Base-by-base conservation (phyloP, 1,140 invertebrate genomes). In the Tetragonula clypearis region DNA sequence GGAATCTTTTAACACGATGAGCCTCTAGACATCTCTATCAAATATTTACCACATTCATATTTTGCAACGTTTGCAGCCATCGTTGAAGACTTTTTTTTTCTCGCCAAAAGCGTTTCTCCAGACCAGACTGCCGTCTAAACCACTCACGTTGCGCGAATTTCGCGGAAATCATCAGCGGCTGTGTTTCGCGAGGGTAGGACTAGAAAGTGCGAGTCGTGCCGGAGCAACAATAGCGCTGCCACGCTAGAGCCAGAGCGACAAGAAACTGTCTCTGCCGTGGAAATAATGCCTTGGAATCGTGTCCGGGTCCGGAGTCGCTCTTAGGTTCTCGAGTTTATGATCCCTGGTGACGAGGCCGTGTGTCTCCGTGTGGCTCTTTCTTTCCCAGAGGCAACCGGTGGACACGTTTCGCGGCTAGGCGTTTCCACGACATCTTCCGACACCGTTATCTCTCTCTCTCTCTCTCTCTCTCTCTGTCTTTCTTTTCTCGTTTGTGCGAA, bases 121-220 rank as follows among this genome's bases (percentile, higher is more conserved):
- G 41, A 49, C 6, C 41, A 49, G 41, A 8, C 41, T 49, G 41
- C 41, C 41, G 8, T 8, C 41, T 49, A 49, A 49, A 49, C 41
- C 41, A 49, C 6, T 49, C 41, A 49, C 8, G 41, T 49, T 8
- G 41, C 41, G 41, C 23, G 56, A 2, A 49, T 82, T 82, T 72
- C 79, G 72, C 79, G 77, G 84, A 80, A 81, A 81, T 74, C 26
- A 79, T 78, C 75, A 53, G 75, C 23, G 56, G 19, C 30, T 35
- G 5, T n/a, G 73, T 12, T 62, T 17, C 53, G 26, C 23, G 66
- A 58, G 87, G 82, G 83, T 76, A 72, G 62, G 84, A 76, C 71
- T 87, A 87, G 86, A 88, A 88, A 88, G 82, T 81, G 87, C 82
- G 86, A 85, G 60, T 87, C 77, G 86, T 80, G 86, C 74, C 56